A percentile compares a stretch with the other conserved stretches of the same genome.
Conservation (phyloP, 1,140 invertebrate genomes). For the Gonatopus flavifemur region DNA sequence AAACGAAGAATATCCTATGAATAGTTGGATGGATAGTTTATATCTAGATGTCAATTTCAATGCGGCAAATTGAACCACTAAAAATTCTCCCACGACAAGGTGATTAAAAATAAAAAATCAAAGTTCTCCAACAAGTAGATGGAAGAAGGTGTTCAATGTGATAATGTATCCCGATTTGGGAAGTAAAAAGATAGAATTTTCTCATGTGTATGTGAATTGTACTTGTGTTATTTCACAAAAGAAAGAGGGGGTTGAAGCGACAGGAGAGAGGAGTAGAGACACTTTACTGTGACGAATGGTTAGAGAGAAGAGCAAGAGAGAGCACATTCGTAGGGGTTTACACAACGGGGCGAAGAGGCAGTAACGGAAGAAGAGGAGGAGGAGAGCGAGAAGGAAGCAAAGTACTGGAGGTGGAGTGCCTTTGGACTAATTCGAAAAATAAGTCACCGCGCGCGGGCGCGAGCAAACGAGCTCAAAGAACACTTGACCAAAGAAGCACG, state of each 20-base stretch:
- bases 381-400: conserved; percentile 17
- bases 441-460: conserved; percentile 42
- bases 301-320: conserved; percentile 1
- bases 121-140: too few species aligned
- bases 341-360: conserved; percentile 3
- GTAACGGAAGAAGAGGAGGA: conserved; percentile 9
- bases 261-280: conserved; percentile 12
- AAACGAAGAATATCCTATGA: too few species aligned
- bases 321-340: background rate
- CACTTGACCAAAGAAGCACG: conserved; percentile 56
- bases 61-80: too few species aligned
- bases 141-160: too few species aligned
- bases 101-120: too few species aligned
- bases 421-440: conserved; percentile 49
- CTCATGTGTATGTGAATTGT: too few species aligned
- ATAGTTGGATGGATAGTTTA: too few species aligned
- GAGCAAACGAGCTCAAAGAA: conserved; percentile 55
- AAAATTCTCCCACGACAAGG: too few species aligned
- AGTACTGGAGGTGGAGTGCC: conserved; percentile 35
- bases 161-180: too few species aligned
- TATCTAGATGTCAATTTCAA: too few species aligned
- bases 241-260: background rate
- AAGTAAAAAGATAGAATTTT: too few species aligned
- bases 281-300: conserved; percentile 11
- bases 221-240: too few species aligned